Base-by-base conservation (phyloP, 1,140 invertebrate genomes). In the Pissodes strobi region DNA sequence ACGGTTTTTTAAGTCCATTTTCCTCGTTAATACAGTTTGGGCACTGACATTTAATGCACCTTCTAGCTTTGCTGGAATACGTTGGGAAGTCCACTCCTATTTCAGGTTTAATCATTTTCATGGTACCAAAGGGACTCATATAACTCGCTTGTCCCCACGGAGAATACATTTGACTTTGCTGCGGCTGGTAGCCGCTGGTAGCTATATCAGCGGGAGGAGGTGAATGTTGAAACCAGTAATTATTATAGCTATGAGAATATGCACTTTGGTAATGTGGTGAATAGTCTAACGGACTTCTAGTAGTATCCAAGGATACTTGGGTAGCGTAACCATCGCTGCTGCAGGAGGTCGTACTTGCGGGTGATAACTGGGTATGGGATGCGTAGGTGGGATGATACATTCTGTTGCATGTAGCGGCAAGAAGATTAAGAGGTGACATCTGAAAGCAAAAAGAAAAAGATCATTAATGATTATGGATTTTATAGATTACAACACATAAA, bases 11-110 rank as follows among this genome's bases (percentile, higher is more conserved):
- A 70, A 80, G 82, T 1, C 80, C 86, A 65, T 83, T 84, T 23
- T 87, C 85, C 71, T 88, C 87, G 6, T 84, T 84, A 17, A 87
- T 82, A 69, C 89, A 90, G 69, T 89, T 89, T 2, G 88, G 87
- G 73, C 89, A 90, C 2, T 84, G 83, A 73, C 89, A 90, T 57
- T 78, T 78, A n/a, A 75, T 72, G 45, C 74, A 76, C 1, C 74
- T 57, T 21, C 76, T 59, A 1, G 72, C 72, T 66, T 74, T 77
- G 10, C 59, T 59, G 8, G 58, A 69, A 39, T 69, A 74, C 19
- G 51, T 60, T 0, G 72, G 57, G 43, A 70, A 75, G 12, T 75
- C 72, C 48, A n/a, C n/a, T n/a, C n/a, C n/a, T n/a, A 71, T 59
- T 38, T 74, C 70, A 4, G 67, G 67, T 60, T 76, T 75, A 18